These are phyloP conservation scores for Pammene fasciana DNA, from an alignment of 2,888 invertebrate genomes.

Conservation along the genomic window DNA sequence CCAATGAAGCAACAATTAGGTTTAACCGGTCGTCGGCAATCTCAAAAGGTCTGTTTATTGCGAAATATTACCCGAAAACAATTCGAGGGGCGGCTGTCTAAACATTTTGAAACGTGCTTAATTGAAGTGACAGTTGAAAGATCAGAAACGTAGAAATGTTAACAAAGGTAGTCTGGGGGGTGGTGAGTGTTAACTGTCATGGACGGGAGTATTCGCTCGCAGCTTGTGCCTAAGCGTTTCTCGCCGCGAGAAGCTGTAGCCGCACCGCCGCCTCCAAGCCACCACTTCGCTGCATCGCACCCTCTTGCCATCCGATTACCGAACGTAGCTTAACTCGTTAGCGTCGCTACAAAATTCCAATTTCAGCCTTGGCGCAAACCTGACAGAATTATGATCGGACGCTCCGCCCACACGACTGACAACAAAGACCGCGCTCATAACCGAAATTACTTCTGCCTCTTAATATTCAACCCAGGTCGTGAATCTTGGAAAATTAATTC, in stretches of 20 bases:
- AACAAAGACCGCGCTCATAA: conserved; percentile 72
- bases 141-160: conserved; percentile 25
- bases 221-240: not conserved
- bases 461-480: conserved; percentile 70
- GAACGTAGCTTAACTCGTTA: conserved; percentile 56
- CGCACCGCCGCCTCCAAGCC: conserved; percentile 41
- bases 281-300: conserved; percentile 38
- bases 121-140: conserved; percentile 25
- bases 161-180: conserved; percentile 21
- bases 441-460: conserved; percentile 74
- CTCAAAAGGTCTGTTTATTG: conserved; percentile 32
- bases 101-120: conserved; percentile 26
- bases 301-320: conserved; percentile 43
- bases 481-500: conserved; percentile 78
- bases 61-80: conserved; percentile 29
- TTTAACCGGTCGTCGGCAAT: conserved; percentile 13
- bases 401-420: conserved; percentile 59
- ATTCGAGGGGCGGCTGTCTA: conserved; percentile 18
- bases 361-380: conserved; percentile 53
- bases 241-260: conserved; percentile 1
- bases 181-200: conserved; percentile 1
- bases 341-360: conserved; percentile 56
- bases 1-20: conserved; percentile 30
- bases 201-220: conserved; percentile 12
- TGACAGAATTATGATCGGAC: conserved; percentile 64